Percentiles rank a stretch among this genome's conserved stretches.
Conservation (phyloP, 2,888 invertebrate species). For the Phymatocera aterrima region DNA sequence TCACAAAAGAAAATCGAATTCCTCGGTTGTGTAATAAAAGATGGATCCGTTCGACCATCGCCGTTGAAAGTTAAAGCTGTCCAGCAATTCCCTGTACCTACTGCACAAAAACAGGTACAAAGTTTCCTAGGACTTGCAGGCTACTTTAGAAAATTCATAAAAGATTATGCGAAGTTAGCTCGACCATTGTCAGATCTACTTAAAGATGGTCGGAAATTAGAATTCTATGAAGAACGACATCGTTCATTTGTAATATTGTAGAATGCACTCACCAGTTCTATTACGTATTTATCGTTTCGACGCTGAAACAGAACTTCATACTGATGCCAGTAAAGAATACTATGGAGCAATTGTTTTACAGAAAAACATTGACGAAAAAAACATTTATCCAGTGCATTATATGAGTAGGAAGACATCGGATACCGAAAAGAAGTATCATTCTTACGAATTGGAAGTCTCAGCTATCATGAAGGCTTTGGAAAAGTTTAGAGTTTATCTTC, state of each 20-base stretch:
- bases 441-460: constrained; percentile 53
- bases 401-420: constrained; percentile 52
- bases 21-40: constrained; percentile 52
- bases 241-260: constrained; percentile 42
- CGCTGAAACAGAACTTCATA: constrained; percentile 45
- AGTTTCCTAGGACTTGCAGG: constrained; percentile 49
- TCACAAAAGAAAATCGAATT: constrained; percentile 58
- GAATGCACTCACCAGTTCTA: background rate
- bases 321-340: constrained; percentile 50
- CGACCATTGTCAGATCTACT: constrained; percentile 42
- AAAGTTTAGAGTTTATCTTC: constrained; percentile 20
- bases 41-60: constrained; percentile 47
- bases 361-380: constrained; percentile 48
- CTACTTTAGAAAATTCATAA: constrained; percentile 48
- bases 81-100: constrained; percentile 45
- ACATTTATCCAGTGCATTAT: constrained; percentile 51
- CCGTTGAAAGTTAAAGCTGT: constrained; percentile 47
- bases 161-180: constrained; percentile 28
- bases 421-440: constrained; percentile 49
- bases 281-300: constrained; percentile 22
- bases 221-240: constrained; percentile 33
- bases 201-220: constrained; percentile 25
- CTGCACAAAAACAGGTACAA: constrained; percentile 41
- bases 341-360: constrained; percentile 51
- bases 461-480: background rate